Evolutionary conservation across 1,140 invertebrate species (phyloP), one percentile per base, ranked within the genome.

Genomic region (Drosophila kikkawai): DNA sequence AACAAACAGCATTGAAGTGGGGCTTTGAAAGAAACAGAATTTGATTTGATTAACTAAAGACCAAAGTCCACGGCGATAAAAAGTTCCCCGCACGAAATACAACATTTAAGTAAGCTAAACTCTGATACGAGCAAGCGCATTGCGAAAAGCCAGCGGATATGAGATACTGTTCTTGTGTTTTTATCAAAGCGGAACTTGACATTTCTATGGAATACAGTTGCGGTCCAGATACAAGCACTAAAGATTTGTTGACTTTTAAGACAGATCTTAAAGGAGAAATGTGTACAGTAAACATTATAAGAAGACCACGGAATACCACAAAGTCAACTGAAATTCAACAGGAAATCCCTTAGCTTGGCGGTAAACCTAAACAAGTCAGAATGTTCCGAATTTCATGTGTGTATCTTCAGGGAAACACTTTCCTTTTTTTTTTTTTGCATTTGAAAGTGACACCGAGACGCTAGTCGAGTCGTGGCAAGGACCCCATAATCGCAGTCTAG

Each of bases 371-470:
- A 66, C 45, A 26, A 41, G n/a, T 15, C 45, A 7, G n/a, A 50
- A 51, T 19, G 26, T 42, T 34, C 9, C 32, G 8, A 65, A 29
- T 12, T 53, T 11, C n/a, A 7, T 29, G 50, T 32, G 39, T 61
- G 36, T 45, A 19, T 55, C 53, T 74, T 74, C 13, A 12, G 34
- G 17, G 22, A 45, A 85, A 65, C 78, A 78, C 82, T 84, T 84
- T 85, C 47, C 1, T 68, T 51, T 61, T 78, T 80, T 65, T 22
- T 82, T 79, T 78, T 80, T 65, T 73, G 37, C 48, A 65, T 67
- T 71, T 65, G 41, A 65, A 58, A 71, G 44, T 42, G 66, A 26
- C n/a, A 41, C 36, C 11, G 26, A 64, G 42, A 67, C 61, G 69
- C 37, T 57, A 47, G 36, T 44, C 37, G 44, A 47, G 57, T 57